Evolutionary conservation across 2,113 vertebrate species (phyloP).

Genomic region (Menura novaehollandiae): DNA sequence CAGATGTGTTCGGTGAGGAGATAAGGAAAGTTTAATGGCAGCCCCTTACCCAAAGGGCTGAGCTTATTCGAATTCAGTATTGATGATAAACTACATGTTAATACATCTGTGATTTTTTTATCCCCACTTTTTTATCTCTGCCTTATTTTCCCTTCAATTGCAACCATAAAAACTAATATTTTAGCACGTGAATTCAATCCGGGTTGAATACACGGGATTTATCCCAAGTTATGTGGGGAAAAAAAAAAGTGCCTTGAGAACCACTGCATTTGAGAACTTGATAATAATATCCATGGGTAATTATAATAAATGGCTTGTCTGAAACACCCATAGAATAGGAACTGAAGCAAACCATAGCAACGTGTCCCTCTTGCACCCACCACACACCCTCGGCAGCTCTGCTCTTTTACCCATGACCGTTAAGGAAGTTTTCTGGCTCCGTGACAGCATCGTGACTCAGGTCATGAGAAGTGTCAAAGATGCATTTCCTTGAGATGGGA

Average conservation of each 20-base stretch:
- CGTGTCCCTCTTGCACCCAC: slow-evolving; percentile 20
- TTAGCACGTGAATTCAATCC: background rate
- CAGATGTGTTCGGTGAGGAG: background rate
- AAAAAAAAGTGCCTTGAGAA: slow-evolving; percentile 3
- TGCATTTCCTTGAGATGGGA: slow-evolving; percentile 83
- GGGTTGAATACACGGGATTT: background rate
- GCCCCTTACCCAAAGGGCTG: background rate
- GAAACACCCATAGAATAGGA: slow-evolving; percentile 43
- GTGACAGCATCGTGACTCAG: slow-evolving; percentile 76
- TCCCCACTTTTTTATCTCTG: background rate
- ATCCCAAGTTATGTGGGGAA: background rate
- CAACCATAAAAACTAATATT: background rate
- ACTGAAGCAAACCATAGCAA: background rate
- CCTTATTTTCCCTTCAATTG: background rate
- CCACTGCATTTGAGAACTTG: slow-evolving; percentile 45
- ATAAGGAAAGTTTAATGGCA: background rate
- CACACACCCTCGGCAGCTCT: slow-evolving; percentile 41
- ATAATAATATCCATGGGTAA: slow-evolving; percentile 53
- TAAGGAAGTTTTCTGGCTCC: slow-evolving; percentile 76
- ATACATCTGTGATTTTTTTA: background rate
- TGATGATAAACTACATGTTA: background rate
- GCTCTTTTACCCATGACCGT: slow-evolving; percentile 69
- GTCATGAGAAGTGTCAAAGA: slow-evolving; percentile 92
- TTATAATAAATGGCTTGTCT: slow-evolving; percentile 57
- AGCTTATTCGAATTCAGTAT: background rate